A percentile compares a stretch with the other conserved stretches of the same genome.
phyloP scores from a whole-genome alignment of 2,113 vertebrate species.

The Lynx canadensis region DNA sequence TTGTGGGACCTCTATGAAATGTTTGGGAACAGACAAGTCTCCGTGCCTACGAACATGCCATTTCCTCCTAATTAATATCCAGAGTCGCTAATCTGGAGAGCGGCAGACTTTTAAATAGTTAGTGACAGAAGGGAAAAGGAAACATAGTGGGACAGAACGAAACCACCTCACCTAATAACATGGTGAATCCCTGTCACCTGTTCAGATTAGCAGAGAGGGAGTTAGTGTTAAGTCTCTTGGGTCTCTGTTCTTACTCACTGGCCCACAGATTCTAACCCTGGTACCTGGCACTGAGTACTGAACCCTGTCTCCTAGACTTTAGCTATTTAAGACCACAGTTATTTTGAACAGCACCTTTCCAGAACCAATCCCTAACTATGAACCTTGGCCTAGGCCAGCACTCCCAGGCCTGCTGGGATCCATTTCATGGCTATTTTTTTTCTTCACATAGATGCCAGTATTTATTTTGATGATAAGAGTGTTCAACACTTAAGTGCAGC shows the following conservation, averaged over 20 bases:
- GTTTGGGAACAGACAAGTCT: not conserved
- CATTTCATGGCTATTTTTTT: not conserved
- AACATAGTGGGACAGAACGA: not conserved
- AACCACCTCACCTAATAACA: not conserved
- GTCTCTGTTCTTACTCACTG: not conserved
- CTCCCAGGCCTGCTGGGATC: not conserved
- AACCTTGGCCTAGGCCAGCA: not conserved
- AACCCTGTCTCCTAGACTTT: not conserved
- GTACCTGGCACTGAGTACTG: not conserved
- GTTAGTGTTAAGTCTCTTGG: fast-evolving
- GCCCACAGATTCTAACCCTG: not conserved
- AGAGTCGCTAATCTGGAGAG: not conserved
- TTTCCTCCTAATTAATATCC: not conserved
- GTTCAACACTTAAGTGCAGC: too few species aligned
- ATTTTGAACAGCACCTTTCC: not conserved
- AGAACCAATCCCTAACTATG: not conserved
- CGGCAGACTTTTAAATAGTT: not conserved
- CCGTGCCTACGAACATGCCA: not conserved
- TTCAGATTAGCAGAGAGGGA: not conserved
- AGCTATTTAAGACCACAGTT: not conserved
- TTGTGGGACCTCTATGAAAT: not conserved
- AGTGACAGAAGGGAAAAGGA: not conserved
- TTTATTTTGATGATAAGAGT: not conserved
- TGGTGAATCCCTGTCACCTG: not conserved
- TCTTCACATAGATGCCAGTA: not conserved